Evolutionary conservation across 2,797 vertebrate genomes (phyloP).

Genomic region (Pterois miles): DNA sequence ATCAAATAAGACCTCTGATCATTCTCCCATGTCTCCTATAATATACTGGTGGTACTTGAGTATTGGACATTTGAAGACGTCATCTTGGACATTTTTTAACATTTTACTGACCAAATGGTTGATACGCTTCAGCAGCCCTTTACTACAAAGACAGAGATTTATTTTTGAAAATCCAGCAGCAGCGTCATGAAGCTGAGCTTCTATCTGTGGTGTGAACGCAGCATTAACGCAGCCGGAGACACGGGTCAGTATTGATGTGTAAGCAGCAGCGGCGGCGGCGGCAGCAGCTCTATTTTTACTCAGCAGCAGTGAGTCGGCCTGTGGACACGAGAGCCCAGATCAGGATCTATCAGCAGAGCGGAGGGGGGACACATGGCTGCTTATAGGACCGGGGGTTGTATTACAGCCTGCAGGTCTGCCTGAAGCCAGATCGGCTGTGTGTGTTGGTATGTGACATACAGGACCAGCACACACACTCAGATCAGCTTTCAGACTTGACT

Average conservation of each 20-base stretch:
- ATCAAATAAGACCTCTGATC: too few species aligned
- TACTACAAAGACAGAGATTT: too few species aligned
- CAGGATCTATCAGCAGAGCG: neutral
- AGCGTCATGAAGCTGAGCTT: neutral
- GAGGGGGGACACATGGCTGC: slow-evolving; percentile 8
- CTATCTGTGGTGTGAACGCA: neutral
- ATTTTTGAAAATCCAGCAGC: neutral
- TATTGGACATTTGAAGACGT: too few species aligned
- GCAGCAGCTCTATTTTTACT: slow-evolving; percentile 70
- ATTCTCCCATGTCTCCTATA: too few species aligned
- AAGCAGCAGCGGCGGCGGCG: slow-evolving; percentile 21
- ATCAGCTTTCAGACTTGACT: slow-evolving; percentile 53
- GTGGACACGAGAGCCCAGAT: slow-evolving; percentile 40
- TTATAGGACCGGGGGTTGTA: slow-evolving; percentile 34
- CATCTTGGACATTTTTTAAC: too few species aligned
- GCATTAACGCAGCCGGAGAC: slow-evolving; percentile 23
- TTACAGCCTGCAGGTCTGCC: slow-evolving; percentile 41
- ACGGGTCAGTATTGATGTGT: slow-evolving; percentile 42
- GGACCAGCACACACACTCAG: slow-evolving; percentile 3
- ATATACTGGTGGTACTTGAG: too few species aligned
- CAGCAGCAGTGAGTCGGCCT: neutral
- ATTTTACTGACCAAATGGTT: too few species aligned
- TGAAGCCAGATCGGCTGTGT: slow-evolving; percentile 18
- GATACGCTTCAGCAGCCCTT: too few species aligned
- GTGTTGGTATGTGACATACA: slow-evolving; percentile 47